Conservation (phyloP, 2,888 invertebrate species). For the Thymelicus sylvestris region DNA sequence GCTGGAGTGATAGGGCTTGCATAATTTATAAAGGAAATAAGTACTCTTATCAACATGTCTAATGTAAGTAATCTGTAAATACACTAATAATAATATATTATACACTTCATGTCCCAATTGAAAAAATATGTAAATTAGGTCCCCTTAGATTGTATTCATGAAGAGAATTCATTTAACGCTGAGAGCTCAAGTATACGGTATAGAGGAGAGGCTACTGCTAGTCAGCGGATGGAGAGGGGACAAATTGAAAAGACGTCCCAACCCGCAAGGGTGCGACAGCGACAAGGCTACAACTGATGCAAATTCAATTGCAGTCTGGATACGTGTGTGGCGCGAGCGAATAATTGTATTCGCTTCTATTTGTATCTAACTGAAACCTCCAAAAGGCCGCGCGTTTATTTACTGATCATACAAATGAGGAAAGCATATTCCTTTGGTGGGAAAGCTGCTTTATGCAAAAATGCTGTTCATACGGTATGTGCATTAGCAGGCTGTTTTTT, state of each 20-base stretch:
- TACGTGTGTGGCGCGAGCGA: conserved; percentile 43
- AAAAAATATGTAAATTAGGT: conserved; percentile 41
- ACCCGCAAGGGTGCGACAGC: conserved; percentile 51
- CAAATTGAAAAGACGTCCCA: conserved; percentile 64
- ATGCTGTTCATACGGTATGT: no score
- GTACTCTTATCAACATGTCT: conserved; percentile 5
- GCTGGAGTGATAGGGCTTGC: neutral
- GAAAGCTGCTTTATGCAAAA: no score
- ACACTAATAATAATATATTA: neutral
- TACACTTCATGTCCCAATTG: conserved; percentile 11
- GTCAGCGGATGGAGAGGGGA: conserved; percentile 52
- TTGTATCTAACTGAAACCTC: no score
- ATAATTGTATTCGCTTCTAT: neutral
- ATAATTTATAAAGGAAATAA: neutral
- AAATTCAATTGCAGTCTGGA: conserved; percentile 66
- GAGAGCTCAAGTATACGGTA: conserved; percentile 50
- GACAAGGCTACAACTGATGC: conserved; percentile 54
- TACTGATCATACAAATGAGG: no score
- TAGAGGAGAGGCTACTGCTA: conserved; percentile 37
- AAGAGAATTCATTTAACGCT: conserved; percentile 67
- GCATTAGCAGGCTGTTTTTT: no score
- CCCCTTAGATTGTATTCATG: conserved; percentile 44
- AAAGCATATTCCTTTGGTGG: no score
- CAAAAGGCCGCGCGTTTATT: no score
- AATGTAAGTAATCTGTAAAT: conserved; percentile 1